Base-by-base conservation (phyloP, 2,113 vertebrate genomes). In the Alexandromys fortis region DNA sequence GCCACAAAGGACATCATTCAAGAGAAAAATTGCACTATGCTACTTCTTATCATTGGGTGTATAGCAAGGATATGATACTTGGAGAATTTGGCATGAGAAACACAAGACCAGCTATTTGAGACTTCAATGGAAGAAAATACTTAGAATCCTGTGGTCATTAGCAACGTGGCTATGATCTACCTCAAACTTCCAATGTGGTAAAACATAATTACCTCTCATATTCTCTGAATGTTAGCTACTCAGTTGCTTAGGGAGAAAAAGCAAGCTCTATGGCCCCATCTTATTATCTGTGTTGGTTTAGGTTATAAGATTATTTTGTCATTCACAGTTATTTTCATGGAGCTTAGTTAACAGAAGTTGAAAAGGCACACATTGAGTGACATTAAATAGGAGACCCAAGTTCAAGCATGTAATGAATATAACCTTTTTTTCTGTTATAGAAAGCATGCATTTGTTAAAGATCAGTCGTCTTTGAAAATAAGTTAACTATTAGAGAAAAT, bases 401-500 rank as follows among this genome's bases (percentile, higher is more conserved):
- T 13, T 52, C 61, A 61, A 70, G 7, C 86, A 26, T 10, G 16
- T 21, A 78, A 52, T 72, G 52, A 35, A 24, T n/a, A 7, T 47
- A 65, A 35, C 58, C 68, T 16, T 76, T 65, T 14, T 17, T 47
- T 16, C 22, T 58, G 12, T 9, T 49, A 24, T 6, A 81, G 75
- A 33, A 86, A 73, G 7, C 35, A 81, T 17, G 8, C 49, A 7
- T 70, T 70, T n/a, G 16, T 55, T 79, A 67, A 67, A 79, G 70
- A 63, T 52, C 0, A 30, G 14, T 87, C n/a, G 6, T 85, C 63
- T 92, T 72, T 87, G 93, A 75, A 75, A 91, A 42, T 61, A 65
- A 65, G 35, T 33, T 12, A 68, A 26, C 9, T 77, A 35, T 87
- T 91, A 86, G 61, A 92, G 47, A 68, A 88, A 88, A 92, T 83